phyloP scores from a whole-genome alignment of 2,113 vertebrate genomes.

The Oreochromis spilurus region DNA sequence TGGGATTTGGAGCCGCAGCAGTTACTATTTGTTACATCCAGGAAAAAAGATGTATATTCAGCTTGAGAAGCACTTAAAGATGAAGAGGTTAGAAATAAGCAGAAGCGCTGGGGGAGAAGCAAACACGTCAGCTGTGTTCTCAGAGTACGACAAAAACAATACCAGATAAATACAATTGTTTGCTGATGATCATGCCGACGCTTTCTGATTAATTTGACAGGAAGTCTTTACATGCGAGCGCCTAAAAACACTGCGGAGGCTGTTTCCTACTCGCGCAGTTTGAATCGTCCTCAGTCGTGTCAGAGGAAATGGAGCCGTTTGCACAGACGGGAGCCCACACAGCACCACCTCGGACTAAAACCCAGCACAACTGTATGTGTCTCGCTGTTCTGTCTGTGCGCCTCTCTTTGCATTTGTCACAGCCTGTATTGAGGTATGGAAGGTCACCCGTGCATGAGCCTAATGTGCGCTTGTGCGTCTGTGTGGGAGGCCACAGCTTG shows the following conservation, averaged over 20 bases:
- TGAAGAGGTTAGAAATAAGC: conserved; percentile 38
- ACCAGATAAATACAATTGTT: background rate
- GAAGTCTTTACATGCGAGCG: background rate
- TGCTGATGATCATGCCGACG: background rate
- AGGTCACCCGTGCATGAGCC: conserved; percentile 30
- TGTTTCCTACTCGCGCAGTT: background rate
- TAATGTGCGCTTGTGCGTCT: conserved; percentile 7
- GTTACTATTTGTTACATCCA: conserved; percentile 12
- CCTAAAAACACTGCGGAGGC: background rate
- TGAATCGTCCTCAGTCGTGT: background rate
- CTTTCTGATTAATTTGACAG: conserved; percentile 28
- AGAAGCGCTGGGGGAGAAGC: background rate
- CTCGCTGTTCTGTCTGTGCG: background rate
- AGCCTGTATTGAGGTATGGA: conserved; percentile 26
- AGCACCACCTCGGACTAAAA: background rate
- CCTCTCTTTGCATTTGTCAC: conserved; percentile 18
- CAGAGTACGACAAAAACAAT: background rate
- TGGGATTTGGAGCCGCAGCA: conserved; percentile 2
- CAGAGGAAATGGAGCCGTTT: conserved; percentile 37
- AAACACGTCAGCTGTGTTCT: background rate
- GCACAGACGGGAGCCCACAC: conserved; percentile 10
- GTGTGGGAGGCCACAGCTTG: conserved; percentile 24
- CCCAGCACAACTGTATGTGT: background rate
- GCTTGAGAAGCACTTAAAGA: conserved; percentile 5
- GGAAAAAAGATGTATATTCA: background rate